These are phyloP conservation scores for Podilymbus podiceps DNA, from an alignment of 2,113 vertebrate species.

Conservation along the genomic window DNA sequence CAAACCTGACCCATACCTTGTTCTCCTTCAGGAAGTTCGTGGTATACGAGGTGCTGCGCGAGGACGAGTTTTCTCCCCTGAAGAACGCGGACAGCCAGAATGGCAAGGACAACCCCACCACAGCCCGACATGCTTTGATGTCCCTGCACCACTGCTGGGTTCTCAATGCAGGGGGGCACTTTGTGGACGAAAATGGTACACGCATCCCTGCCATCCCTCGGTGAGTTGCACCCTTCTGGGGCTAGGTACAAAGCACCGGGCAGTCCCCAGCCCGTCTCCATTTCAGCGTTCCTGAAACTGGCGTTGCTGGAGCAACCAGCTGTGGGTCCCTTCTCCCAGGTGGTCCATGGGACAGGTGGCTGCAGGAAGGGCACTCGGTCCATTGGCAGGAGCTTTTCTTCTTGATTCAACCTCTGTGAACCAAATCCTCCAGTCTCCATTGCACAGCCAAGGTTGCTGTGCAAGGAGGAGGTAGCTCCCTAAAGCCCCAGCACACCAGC, in stretches of 20 bases:
- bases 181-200: slow-evolving; percentile 91
- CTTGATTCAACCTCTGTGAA: not conserved
- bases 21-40: slow-evolving; percentile 83
- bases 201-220: slow-evolving; percentile 91
- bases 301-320: not conserved
- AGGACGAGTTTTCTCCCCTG: slow-evolving; percentile 95
- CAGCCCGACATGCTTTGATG: slow-evolving; percentile 88
- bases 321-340: rapidly evolving
- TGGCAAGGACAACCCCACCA: slow-evolving; percentile 96
- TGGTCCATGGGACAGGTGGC: not conserved
- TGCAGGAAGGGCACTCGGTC: not conserved
- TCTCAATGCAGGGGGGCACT: slow-evolving; percentile 92
- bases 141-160: slow-evolving; percentile 98
- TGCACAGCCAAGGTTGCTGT: not conserved
- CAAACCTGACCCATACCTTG: rapidly evolving
- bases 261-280: not conserved
- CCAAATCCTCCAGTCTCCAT: not conserved
- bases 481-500: not conserved
- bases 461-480: not conserved
- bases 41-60: slow-evolving; percentile 91
- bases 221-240: slow-evolving; percentile 68
- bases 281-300: not conserved
- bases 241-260: not conserved
- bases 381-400: not conserved
- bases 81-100: slow-evolving; percentile 97